Evolutionary conservation across 2,797 vertebrate species (phyloP), one percentile per base, ranked within the genome.

Genomic region (Esox masquinongy): DNA sequence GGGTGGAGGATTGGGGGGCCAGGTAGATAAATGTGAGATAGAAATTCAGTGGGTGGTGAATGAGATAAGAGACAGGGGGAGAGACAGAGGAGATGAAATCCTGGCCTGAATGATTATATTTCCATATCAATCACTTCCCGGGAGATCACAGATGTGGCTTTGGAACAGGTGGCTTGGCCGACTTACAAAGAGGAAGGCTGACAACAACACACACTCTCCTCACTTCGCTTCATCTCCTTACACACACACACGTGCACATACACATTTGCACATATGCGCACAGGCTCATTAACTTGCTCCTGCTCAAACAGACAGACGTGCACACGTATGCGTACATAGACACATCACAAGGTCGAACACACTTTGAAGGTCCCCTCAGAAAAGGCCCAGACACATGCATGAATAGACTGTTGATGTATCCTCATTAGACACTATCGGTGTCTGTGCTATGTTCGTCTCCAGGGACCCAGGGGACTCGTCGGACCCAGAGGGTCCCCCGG

Each of bases 391-490:
- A 61, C 16, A 63, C 22, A 17, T 43, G n/a, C 39, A 43, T 43
- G 5, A 43, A 43, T 2, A 43, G 39, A 43, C 39, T 43, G 39
- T 43, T 1, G 9, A 6, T 43, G 39, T 43, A 43, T 43, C 39
- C 39, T 43, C 39, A 43, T 43, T 43, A 43, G 9, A 43, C 39
- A 43, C 39, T 43, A 6, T 43, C 3, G 29, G 29, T 31, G 2
- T 43, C 39, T 86, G 82, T 86, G 76, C 64, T 91, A 63, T 92
- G 80, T 85, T 89, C 85, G 79, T 87, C 83, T 91, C 72, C 84
- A 98, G 97, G 97, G 97, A 31, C 0, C 85, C 8, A 92, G 97
- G 81, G 97, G 97, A 84, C 90, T 96, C 77, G 89, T 93, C 0
- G 97, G 97, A 59, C 90, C 96, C 0, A 91, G 96, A 71, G 97